phyloP scores from a whole-genome alignment of 2,113 vertebrate species.

The Apus apus region DNA sequence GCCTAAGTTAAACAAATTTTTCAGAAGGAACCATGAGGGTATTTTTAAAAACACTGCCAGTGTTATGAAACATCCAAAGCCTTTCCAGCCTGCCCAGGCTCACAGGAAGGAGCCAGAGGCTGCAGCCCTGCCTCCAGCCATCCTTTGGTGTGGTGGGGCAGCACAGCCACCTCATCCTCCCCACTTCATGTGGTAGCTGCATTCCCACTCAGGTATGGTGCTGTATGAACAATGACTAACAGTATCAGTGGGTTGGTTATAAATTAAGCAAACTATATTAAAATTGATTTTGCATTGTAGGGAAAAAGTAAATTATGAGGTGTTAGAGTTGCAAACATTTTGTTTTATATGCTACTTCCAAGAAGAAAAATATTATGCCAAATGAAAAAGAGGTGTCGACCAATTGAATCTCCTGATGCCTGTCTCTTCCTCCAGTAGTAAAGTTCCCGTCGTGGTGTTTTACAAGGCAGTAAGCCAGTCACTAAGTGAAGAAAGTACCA shows the following conservation, averaged over 20 bases:
- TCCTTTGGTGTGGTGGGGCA: rapidly evolving
- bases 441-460: conserved; percentile 49
- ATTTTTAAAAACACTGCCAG: background rate
- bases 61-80: rapidly evolving
- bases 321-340: conserved; percentile 62
- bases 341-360: conserved; percentile 65
- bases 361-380: conserved; percentile 70
- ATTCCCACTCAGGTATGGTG: background rate
- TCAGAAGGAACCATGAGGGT: background rate
- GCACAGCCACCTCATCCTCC: background rate
- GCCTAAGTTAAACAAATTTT: background rate
- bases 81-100: rapidly evolving
- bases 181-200: rapidly evolving
- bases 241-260: background rate
- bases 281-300: conserved; percentile 25
- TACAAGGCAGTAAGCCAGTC: conserved; percentile 60
- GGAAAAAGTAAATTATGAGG: conserved; percentile 61
- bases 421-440: conserved; percentile 31
- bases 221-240: background rate
- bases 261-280: conserved; percentile 17
- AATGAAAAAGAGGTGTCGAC: conserved; percentile 24
- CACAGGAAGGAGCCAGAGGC: background rate
- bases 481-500: conserved; percentile 37
- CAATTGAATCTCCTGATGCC: background rate
- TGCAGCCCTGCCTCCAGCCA: background rate